phyloP scores from a whole-genome alignment of 2,888 invertebrate species.

The Thereva nobilitata region DNA sequence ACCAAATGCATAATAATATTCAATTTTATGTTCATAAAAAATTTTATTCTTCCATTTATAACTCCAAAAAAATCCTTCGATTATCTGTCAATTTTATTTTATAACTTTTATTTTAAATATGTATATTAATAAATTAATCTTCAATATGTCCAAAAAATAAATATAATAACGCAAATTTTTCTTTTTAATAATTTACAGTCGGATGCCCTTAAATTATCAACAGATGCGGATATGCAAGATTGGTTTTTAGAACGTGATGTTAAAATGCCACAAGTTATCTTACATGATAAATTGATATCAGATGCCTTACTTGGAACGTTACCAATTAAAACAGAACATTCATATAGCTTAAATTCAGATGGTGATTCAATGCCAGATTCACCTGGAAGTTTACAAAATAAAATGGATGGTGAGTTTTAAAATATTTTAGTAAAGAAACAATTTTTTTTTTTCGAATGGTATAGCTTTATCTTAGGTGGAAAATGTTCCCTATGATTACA shows the following conservation, averaged over 20 bases:
- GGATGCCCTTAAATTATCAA: constrained; percentile 64
- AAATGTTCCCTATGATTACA: too few relatives aligned
- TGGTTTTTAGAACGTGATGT: constrained; percentile 72
- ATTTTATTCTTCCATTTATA: too few relatives aligned
- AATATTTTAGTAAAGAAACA: too few relatives aligned
- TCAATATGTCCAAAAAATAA: not conserved
- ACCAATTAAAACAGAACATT: constrained; percentile 91
- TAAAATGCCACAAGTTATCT: constrained; percentile 70
- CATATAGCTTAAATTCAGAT: constrained; percentile 81
- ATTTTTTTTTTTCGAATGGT: constrained; percentile 61
- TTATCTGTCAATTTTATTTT: too few relatives aligned
- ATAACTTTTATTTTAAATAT: too few relatives aligned
- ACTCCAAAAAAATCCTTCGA: too few relatives aligned
- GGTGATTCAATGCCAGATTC: constrained; percentile 73
- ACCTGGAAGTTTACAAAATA: constrained; percentile 67
- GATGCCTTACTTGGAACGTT: constrained; percentile 74
- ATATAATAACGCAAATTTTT: constrained; percentile 27
- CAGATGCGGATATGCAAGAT: constrained; percentile 69
- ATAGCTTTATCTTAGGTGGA: too few relatives aligned
- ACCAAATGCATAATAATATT: too few relatives aligned
- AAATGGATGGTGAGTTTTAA: constrained; percentile 68
- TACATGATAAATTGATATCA: constrained; percentile 77
- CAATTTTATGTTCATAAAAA: too few relatives aligned
- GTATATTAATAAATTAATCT: too few relatives aligned
- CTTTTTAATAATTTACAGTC: constrained; percentile 60